These are phyloP conservation scores for Pseudococcus viburni DNA, from an alignment of 2,888 invertebrate species.

Conservation along the genomic window DNA sequence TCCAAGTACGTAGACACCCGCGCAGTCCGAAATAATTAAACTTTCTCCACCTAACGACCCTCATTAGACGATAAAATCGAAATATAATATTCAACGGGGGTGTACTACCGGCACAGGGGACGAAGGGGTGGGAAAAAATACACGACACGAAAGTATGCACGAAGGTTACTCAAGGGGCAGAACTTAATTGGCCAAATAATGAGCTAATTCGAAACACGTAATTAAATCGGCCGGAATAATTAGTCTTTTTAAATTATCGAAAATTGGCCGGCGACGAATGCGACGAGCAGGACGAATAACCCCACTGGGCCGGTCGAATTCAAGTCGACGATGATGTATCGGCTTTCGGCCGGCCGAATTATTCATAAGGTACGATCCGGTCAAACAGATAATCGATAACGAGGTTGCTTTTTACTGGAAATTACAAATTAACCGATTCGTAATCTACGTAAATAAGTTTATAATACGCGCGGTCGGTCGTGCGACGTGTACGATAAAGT, in stretches of 20 bases:
- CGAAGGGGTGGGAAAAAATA: not conserved
- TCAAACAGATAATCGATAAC: slow-evolving; percentile 34
- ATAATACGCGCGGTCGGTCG: not conserved
- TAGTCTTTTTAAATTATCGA: not conserved
- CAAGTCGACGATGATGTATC: slow-evolving; percentile 8
- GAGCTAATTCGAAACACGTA: not conserved
- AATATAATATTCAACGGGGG: not conserved
- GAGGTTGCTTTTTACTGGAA: slow-evolving; percentile 6
- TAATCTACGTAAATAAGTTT: slow-evolving; percentile 36
- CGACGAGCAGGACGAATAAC: not conserved
- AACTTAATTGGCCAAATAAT: slow-evolving; percentile 20
- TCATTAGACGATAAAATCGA: not conserved
- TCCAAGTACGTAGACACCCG: not conserved
- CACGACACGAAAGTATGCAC: not conserved
- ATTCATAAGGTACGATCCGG: slow-evolving; percentile 16
- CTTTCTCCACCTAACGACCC: slow-evolving; percentile 1
- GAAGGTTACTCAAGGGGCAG: not conserved
- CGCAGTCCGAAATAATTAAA: slow-evolving; percentile 6
- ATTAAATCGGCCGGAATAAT: slow-evolving; percentile 6
- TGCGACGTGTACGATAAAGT: slow-evolving; percentile 35
- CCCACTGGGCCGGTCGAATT: too few relatives aligned
- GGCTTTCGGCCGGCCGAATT: not conserved
- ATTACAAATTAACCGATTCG: slow-evolving; percentile 16
- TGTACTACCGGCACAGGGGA: not conserved
- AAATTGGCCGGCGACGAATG: not conserved